Percentiles rank a stretch among this genome's conserved stretches.
Evolutionary conservation across 2,888 invertebrate species (phyloP).

Genomic region (Lasioglossum malachurum): DNA sequence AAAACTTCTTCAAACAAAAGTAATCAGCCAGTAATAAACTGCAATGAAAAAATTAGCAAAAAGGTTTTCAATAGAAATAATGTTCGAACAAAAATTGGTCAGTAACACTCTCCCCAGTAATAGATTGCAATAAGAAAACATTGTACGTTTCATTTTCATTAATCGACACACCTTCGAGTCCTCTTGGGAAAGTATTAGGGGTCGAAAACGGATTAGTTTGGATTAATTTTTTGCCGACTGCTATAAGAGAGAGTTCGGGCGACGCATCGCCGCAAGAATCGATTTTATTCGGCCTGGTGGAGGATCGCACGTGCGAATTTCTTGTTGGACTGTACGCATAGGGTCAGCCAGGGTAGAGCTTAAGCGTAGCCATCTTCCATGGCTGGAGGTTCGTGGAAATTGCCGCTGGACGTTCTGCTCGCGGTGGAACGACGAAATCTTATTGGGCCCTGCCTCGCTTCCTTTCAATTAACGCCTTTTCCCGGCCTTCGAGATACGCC

Average conservation of each 20-base stretch:
- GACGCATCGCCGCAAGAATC: background rate
- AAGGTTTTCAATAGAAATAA: too few relatives aligned
- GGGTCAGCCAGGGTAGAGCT: conserved; percentile 19
- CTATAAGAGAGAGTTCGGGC: background rate
- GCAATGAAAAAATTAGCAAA: too few relatives aligned
- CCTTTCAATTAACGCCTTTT: conserved; percentile 80
- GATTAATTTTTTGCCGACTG: background rate
- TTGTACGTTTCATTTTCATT: too few relatives aligned
- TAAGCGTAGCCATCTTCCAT: conserved; percentile 37
- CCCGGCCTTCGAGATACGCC: conserved; percentile 65
- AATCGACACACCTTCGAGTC: too few relatives aligned
- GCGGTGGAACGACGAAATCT: conserved; percentile 61
- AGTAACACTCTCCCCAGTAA: too few relatives aligned
- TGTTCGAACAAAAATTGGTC: too few relatives aligned
- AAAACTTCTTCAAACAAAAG: too few relatives aligned
- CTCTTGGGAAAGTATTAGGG: too few relatives aligned
- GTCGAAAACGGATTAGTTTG: background rate
- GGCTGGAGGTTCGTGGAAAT: conserved; percentile 61
- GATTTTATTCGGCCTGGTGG: background rate
- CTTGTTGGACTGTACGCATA: background rate
- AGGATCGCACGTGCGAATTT: conserved; percentile 25
- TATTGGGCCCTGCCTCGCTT: conserved; percentile 66
- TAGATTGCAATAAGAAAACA: too few relatives aligned
- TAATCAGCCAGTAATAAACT: too few relatives aligned
- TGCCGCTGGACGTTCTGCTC: conserved; percentile 60